Evolutionary conservation across 2,113 vertebrate genomes (phyloP).

Genomic region (Eclectus roratus): DNA sequence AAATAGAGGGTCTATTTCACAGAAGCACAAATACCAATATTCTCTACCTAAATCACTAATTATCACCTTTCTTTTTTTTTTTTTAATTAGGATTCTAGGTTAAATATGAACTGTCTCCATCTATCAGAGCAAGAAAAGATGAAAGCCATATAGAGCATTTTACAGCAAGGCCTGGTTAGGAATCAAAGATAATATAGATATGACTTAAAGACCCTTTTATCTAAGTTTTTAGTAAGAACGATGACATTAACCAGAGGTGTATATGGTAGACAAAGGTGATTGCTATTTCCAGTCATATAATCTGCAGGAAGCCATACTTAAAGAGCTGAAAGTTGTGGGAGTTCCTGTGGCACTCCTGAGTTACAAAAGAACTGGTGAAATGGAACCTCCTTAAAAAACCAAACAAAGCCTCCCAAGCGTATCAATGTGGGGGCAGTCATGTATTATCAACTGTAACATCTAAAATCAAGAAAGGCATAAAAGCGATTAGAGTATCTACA

Average conservation of each 20-base stretch:
- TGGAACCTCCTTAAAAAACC: neutral
- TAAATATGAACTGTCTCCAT: neutral
- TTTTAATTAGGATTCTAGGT: neutral
- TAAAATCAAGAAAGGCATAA: neutral
- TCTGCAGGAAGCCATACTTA: neutral
- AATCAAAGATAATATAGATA: neutral
- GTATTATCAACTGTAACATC: neutral
- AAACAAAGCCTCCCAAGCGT: neutral
- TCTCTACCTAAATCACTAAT: neutral
- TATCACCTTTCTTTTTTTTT: neutral
- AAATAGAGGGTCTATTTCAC: neutral
- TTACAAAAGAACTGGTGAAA: neutral
- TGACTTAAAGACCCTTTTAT: neutral
- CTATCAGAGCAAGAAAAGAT: neutral
- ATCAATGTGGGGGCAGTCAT: neutral
- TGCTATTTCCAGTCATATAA: neutral
- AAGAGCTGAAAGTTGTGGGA: neutral
- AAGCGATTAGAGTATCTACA: neutral
- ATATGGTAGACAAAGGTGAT: neutral
- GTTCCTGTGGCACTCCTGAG: neutral
- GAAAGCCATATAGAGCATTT: neutral
- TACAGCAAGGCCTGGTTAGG: neutral
- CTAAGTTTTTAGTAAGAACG: neutral
- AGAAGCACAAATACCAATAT: neutral
- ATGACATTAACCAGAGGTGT: neutral